Evolutionary conservation across 2,888 invertebrate genomes (phyloP), one percentile per base, ranked within the genome.

Genomic region (Antitype chi): DNA sequence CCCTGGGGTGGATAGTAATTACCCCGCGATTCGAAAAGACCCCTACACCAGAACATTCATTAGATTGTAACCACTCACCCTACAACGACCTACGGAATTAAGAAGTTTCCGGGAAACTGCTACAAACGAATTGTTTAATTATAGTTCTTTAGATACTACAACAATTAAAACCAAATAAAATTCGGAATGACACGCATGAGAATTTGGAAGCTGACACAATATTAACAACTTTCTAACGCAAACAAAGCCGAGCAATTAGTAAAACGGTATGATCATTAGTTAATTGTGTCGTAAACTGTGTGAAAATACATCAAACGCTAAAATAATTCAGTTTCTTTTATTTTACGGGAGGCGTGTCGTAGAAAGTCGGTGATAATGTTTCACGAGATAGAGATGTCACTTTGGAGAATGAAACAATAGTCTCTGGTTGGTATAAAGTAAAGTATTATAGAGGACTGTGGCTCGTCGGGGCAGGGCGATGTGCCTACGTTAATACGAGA

Each of bases 1-100:
- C 92, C 92, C 88, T 88, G 90, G 91, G 94, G 93, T 91, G 89
- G 85, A 91, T 91, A 92, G 93, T 94, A 94, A 94, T 90, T 90
- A 90, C 90, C 92, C 90, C 87, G 87, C 89, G 88, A 86, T 90
- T 90, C 89, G 83, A 89, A 89, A 88, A 88, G 89, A 87, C 91
- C 93, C 92, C 81, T 66, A 86, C 85, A 81, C 87, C 88, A 89
- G 87, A 89, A 89, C 88, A 87, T 92, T 92, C 88, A 94, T 93
- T 92, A 91, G 89, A 90, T 90, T 90, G 88, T 91, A 91, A 87
- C 86, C 92, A 90, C 93, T 89, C 91, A 87, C 94, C 92, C 93
- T 87, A 86, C 67, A 78, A 72, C 47, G 57, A 66, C 81, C 78
- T 49, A 76, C 74, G 63, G 78, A 77, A 74, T 76, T 74, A 77